These are phyloP conservation scores for Agrotis clavis DNA, from an alignment of 2,888 invertebrate species.

Conservation along the genomic window DNA sequence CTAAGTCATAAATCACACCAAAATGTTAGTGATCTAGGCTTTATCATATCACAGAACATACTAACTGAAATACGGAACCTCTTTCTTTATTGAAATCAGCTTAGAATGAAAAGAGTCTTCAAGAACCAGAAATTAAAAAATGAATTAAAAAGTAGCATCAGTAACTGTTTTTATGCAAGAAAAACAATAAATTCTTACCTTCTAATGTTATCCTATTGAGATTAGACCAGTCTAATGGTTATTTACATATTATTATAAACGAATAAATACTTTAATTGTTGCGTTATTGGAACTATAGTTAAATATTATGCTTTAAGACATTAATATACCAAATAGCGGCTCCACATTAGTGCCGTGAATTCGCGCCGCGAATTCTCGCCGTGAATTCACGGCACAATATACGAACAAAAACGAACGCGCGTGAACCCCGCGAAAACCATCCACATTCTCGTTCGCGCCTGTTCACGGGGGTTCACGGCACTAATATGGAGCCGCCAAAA, in stretches of 20 bases:
- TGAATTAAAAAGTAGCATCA: slow-evolving; percentile 25
- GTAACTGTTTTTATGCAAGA: slow-evolving; percentile 39
- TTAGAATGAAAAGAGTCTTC: slow-evolving; percentile 71
- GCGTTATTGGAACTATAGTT: slow-evolving; percentile 74
- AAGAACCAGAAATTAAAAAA: slow-evolving; percentile 60
- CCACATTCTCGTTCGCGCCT: no score
- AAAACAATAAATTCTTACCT: slow-evolving; percentile 36
- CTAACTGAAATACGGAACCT: slow-evolving; percentile 40
- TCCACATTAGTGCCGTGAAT: no score
- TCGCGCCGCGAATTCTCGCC: no score
- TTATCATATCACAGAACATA: slow-evolving; percentile 57
- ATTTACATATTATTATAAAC: slow-evolving; percentile 70
- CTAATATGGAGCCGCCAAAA: no score
- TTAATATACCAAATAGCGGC: no score
- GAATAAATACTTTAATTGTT: slow-evolving; percentile 74
- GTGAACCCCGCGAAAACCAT: no score
- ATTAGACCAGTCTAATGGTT: slow-evolving; percentile 68
- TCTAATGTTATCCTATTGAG: slow-evolving; percentile 55
- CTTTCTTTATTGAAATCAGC: background rate
- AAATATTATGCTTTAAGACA: slow-evolving; percentile 71
- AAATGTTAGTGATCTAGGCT: slow-evolving; percentile 28
- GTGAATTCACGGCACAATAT: no score
- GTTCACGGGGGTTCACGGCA: no score
- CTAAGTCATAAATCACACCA: background rate
- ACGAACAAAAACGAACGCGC: no score